Evolutionary conservation across 64 coral and sea anemone genomes (phyloP).

Genomic region (Cladopsammia gracilis): DNA sequence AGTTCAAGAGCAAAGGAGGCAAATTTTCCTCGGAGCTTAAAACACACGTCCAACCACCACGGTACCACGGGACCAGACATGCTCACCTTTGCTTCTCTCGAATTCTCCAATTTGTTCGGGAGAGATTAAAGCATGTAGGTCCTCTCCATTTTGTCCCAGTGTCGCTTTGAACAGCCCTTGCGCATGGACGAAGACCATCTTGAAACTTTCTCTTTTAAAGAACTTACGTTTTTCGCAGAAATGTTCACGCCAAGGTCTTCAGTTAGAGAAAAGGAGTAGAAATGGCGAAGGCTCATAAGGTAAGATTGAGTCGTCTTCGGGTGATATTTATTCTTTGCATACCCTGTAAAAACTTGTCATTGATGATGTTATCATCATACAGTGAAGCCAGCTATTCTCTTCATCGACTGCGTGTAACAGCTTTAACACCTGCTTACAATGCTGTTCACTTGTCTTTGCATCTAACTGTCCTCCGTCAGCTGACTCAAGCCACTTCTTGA

Average conservation of each 20-base stretch:
- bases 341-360: slow-evolving; percentile 29
- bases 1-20: no score
- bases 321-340: slow-evolving; percentile 29
- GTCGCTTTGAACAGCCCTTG: no score
- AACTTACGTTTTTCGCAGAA: no score
- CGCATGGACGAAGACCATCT: no score
- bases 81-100: no score
- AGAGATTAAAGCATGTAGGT: no score
- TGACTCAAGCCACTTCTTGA: slow-evolving; percentile 32
- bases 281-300: slow-evolving; percentile 10
- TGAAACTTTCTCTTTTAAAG: no score
- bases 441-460: slow-evolving; percentile 11
- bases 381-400: slow-evolving; percentile 23
- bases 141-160: no score
- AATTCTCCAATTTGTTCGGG: no score
- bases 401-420: slow-evolving; percentile 1
- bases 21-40: no score
- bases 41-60: no score
- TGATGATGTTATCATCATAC: slow-evolving; percentile 18
- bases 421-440: slow-evolving; percentile 36
- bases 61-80: no score
- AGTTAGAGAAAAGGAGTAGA: slow-evolving; percentile 28
- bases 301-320: slow-evolving; percentile 23
- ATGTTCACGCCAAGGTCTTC: not conserved
- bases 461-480: slow-evolving; percentile 47